Evolutionary conservation across 2,797 vertebrate genomes (phyloP).

Genomic region (Simalia tracyae): DNA sequence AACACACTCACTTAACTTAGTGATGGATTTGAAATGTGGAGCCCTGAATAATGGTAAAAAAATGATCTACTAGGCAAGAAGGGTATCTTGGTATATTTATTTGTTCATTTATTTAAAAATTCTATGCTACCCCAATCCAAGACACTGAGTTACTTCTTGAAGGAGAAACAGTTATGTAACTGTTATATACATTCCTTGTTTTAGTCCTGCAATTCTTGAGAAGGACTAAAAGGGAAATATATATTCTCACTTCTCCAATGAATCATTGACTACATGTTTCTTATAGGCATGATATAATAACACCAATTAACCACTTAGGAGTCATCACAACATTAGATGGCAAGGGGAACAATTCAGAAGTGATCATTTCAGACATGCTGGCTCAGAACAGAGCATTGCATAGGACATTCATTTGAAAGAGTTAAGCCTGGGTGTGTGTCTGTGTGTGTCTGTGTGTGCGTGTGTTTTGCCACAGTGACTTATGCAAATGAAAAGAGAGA

Average conservation of each 20-base stretch:
- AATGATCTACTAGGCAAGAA: background rate
- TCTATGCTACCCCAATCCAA: background rate
- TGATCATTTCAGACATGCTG: background rate
- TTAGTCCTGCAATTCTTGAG: background rate
- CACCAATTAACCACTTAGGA: background rate
- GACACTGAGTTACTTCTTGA: background rate
- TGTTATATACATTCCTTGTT: background rate
- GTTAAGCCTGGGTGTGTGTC: background rate
- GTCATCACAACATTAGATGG: background rate
- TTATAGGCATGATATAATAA: background rate
- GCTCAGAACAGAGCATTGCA: background rate
- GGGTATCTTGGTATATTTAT: background rate
- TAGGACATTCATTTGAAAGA: background rate
- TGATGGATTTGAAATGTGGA: background rate
- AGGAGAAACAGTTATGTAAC: background rate
- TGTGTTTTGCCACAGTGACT: conserved; percentile 1
- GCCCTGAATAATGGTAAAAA: background rate
- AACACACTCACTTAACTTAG: background rate
- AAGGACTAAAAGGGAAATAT: background rate
- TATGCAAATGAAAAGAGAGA: conserved; percentile 17
- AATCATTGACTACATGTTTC: background rate
- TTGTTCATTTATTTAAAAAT: background rate
- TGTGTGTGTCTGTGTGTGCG: too few relatives aligned
- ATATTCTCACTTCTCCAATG: background rate
- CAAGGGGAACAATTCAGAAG: background rate